Evolutionary conservation across 2,888 invertebrate genomes (phyloP), one percentile per base, ranked within the genome.

Genomic region (Xanthorhoe designata): DNA sequence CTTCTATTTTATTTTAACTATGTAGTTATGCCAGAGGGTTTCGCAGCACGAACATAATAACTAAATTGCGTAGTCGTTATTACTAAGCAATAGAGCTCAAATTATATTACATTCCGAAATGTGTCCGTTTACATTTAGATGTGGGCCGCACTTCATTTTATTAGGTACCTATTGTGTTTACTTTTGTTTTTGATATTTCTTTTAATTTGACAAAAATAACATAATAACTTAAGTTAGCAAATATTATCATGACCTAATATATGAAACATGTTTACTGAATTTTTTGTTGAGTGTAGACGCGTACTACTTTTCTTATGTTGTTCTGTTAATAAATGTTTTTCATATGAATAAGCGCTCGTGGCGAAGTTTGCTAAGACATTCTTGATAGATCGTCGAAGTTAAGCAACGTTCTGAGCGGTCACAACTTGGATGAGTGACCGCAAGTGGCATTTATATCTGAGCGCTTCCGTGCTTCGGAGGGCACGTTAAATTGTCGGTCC

Each of bases 21-120:
- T 51, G 61, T 15, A 42, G 15, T 45, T 54, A 47, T 70, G 71
- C 73, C 73, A 60, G 69, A 70, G 69, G 71, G 60, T 62, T 73
- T 71, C 67, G 62, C 64, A 68, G 71, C 66, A 65, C 61, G 66
- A 56, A 71, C 66, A 71, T 73, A 73, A 73, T 73, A 64, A 69
- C 60, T 55, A 70, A 53, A 58, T 67, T 64, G 62, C 66, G 60
- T 59, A 68, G 72, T 62, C 61, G 70, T 70, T 74, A 71, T 72
- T 64, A 24, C 72, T 51, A 66, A 60, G 71, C 62, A 63, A 69
- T 71, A 74, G 52, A 58, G 66, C 64, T 67, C 55, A 71, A 62
- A 71, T 68, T 71, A 67, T 67, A 50, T 50, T 68, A 68, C 67
- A 61, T 53, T 45, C 50, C 9, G n/a, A 58, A 64, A 68, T 64